phyloP scores from a whole-genome alignment of 2,797 vertebrate species.

The Liparis tanakae region DNA sequence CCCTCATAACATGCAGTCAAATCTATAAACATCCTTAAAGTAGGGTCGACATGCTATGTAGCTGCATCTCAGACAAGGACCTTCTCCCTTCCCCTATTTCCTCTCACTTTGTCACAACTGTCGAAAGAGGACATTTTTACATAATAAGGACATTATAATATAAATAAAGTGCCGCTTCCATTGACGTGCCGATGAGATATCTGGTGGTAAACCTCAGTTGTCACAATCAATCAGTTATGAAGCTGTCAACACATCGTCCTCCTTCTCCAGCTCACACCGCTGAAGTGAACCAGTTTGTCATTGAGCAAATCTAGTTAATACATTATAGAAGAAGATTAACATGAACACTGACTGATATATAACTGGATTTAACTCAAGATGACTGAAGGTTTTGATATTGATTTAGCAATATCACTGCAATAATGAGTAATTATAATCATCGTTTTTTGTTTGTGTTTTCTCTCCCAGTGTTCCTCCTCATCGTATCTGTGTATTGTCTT shows the following conservation, averaged over 20 bases:
- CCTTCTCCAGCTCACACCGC: neutral
- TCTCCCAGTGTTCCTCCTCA: constrained; percentile 22
- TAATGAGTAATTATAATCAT: constrained; percentile 1
- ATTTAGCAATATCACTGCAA: neutral
- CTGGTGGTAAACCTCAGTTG: neutral
- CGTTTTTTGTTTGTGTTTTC: constrained; percentile 10
- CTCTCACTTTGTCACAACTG: constrained; percentile 4
- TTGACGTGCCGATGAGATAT: neutral
- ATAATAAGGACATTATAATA: neutral
- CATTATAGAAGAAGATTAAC: neutral
- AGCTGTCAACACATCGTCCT: neutral
- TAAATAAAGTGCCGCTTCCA: neutral
- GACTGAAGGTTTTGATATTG: neutral
- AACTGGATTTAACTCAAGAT: neutral
- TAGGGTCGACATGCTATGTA: neutral
- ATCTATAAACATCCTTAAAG: neutral
- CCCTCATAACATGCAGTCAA: neutral
- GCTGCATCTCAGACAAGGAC: neutral
- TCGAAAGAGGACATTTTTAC: neutral
- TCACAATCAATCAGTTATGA: neutral
- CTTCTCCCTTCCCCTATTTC: neutral
- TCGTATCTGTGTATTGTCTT: constrained; percentile 32
- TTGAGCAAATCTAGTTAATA: neutral
- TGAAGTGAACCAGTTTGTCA: neutral
- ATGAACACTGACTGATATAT: neutral